Evolutionary conservation across 35 echinoderm and acorn worm species (phyloP).

Genomic region (Ophioderma brevispina): DNA sequence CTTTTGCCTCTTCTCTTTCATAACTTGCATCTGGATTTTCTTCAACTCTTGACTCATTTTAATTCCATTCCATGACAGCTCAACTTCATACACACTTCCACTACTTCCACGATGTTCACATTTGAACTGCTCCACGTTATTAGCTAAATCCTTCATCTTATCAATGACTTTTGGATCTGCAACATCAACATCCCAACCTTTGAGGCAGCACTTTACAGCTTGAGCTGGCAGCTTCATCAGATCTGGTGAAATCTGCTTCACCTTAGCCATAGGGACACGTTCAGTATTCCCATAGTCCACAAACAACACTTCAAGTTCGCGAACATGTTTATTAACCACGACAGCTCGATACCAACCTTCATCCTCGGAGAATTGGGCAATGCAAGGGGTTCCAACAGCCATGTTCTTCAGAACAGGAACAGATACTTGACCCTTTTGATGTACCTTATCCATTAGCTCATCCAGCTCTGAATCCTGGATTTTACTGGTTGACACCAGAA

Average conservation of each 20-base stretch:
- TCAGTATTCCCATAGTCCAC: conserved; percentile 79
- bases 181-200: conserved; percentile 45
- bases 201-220: conserved; percentile 78
- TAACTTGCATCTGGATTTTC: conserved; percentile 22
- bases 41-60: conserved; percentile 49
- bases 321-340: conserved; percentile 47
- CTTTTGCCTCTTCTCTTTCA: conserved; percentile 2
- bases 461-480: conserved; percentile 64
- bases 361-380: conserved; percentile 88
- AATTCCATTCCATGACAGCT: conserved; percentile 52
- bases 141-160: conserved; percentile 46
- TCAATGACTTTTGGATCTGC: conserved; percentile 29
- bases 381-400: conserved; percentile 71
- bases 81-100: conserved; percentile 77
- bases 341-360: conserved; percentile 91
- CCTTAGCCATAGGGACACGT: conserved; percentile 23
- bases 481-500: conserved; percentile 82
- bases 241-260: conserved; percentile 54
- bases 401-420: conserved; percentile 9
- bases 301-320: conserved; percentile 43
- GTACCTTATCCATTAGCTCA: conserved; percentile 65
- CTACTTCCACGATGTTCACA: conserved; percentile 25
- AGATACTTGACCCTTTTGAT: conserved; percentile 20
- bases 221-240: conserved; percentile 72
- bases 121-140: conserved; percentile 58